Percentiles rank a stretch among this genome's conserved stretches.
Conservation (phyloP, 53 echinoderm and acorn worm genomes). For the Mesocentrotus franciscanus region DNA sequence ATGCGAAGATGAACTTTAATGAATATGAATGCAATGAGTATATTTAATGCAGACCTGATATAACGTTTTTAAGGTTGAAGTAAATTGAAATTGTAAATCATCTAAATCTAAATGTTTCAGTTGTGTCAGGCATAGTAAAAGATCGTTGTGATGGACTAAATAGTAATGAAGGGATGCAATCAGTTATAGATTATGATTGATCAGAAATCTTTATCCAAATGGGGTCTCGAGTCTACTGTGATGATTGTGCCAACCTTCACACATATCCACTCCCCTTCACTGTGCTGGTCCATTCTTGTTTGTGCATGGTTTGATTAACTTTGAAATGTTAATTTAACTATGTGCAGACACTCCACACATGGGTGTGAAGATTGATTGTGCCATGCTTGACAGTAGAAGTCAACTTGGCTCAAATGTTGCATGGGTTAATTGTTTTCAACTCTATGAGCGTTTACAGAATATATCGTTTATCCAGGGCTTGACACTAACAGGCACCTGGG, state of each 20-base stretch:
- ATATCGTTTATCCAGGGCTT: too few species aligned
- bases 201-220: background rate
- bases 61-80: background rate
- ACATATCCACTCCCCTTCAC: background rate
- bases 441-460: background rate
- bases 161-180: background rate
- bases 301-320: background rate
- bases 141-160: too few species aligned
- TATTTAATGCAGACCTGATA: background rate
- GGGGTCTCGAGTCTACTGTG: background rate
- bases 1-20: too few species aligned
- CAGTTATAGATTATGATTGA: background rate
- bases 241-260: background rate
- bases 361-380: constrained; percentile 35
- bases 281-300: background rate
- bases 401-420: constrained; percentile 19
- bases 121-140: too few species aligned
- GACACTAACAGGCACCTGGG: too few species aligned
- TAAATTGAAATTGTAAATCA: background rate
- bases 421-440: background rate
- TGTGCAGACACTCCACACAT: background rate
- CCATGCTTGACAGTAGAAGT: background rate
- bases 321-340: constrained; percentile 26
- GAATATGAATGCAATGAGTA: too few species aligned
- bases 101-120: too few species aligned